Conservation (phyloP, 2,797 vertebrate genomes). For the Tachyglossus aculeatus region DNA sequence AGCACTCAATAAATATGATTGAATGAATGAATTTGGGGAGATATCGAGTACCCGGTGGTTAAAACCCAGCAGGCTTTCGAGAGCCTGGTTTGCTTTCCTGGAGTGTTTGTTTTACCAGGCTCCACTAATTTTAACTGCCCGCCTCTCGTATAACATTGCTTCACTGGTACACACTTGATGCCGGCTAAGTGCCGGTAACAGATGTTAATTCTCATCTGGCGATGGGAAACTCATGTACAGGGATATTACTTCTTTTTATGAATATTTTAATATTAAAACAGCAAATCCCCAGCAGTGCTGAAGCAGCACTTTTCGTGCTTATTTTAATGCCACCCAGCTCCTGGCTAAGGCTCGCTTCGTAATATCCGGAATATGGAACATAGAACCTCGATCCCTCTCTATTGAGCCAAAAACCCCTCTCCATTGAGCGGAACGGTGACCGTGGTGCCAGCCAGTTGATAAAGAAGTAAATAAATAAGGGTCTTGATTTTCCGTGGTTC, state of each 20-base stretch:
- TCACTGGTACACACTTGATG: rapidly evolving
- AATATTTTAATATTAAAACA: slow-evolving; percentile 11
- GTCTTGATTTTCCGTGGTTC: too few relatives aligned
- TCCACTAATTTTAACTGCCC: background rate
- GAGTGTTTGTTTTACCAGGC: rapidly evolving
- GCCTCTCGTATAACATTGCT: rapidly evolving
- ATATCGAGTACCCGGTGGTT: rapidly evolving
- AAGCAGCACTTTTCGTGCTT: background rate
- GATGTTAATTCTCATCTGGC: background rate
- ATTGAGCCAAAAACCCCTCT: too few relatives aligned
- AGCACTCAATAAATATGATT: too few relatives aligned
- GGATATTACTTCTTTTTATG: background rate
- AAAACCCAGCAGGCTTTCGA: rapidly evolving
- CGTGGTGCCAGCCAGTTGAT: background rate
- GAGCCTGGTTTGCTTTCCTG: rapidly evolving
- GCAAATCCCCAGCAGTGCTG: slow-evolving; percentile 10
- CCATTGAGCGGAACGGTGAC: background rate
- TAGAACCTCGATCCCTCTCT: rapidly evolving
- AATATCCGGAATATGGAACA: rapidly evolving
- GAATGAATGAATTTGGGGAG: too few relatives aligned
- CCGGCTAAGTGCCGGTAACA: background rate
- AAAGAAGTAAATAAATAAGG: background rate
- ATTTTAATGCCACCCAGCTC: background rate
- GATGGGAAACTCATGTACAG: background rate
- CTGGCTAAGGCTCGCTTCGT: rapidly evolving